Evolutionary conservation across 2,888 invertebrate genomes (phyloP).

Genomic region (Patella depressa): DNA sequence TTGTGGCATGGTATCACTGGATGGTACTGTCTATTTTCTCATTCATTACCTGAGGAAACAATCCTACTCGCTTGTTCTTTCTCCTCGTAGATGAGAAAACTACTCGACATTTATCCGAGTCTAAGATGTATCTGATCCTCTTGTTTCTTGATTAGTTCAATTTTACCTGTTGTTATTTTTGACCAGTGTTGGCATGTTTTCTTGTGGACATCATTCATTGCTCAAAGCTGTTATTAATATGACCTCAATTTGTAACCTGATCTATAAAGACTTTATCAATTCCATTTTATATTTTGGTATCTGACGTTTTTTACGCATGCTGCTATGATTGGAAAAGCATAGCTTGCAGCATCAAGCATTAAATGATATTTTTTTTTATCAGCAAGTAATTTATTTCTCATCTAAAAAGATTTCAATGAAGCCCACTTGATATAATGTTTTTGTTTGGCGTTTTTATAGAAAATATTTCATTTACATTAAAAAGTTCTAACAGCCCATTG

Average conservation of each 20-base stretch:
- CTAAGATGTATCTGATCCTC: neutral
- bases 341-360: neutral
- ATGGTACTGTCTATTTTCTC: neutral
- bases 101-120: neutral
- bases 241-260: conserved; percentile 9
- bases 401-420: too few relatives aligned
- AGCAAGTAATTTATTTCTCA: too few relatives aligned
- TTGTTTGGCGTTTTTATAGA: too few relatives aligned
- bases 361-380: too few relatives aligned
- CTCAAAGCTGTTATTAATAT: neutral
- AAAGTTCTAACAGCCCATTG: too few relatives aligned
- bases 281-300: too few relatives aligned
- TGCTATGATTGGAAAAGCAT: neutral
- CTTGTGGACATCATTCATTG: too few relatives aligned
- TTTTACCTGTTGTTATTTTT: neutral
- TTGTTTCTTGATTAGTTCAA: neutral
- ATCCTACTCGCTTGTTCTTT: neutral
- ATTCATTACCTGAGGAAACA: neutral
- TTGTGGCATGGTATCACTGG: neutral
- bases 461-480: too few relatives aligned
- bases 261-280: neutral
- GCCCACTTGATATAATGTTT: too few relatives aligned
- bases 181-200: too few relatives aligned
- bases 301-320: too few relatives aligned
- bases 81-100: neutral